These are phyloP conservation scores for Pristionchus fissidentatus DNA, from an alignment of 2,888 invertebrate species.

Conservation along the genomic window DNA sequence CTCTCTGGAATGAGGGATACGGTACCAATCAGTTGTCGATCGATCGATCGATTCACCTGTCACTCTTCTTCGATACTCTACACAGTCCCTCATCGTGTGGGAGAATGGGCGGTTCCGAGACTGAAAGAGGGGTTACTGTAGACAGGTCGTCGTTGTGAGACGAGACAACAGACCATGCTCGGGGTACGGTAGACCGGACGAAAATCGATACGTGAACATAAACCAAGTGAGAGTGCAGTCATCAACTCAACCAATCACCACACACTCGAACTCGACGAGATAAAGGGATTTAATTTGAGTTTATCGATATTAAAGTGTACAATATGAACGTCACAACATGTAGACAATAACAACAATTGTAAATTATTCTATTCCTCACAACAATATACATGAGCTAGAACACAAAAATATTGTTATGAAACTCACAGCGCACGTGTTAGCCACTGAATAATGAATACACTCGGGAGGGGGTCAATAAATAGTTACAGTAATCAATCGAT, in stretches of 20 bases:
- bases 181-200: conserved; percentile 40
- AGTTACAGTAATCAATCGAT: not conserved
- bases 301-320: not conserved
- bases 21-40: not conserved
- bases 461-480: not conserved
- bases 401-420: conserved; percentile 41
- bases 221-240: not conserved
- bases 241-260: conserved; percentile 20
- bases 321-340: conserved; percentile 17
- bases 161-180: conserved; percentile 17
- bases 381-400: not conserved
- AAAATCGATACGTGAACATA: not conserved
- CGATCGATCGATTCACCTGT: conserved; percentile 48
- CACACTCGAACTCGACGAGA: conserved; percentile 11
- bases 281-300: not conserved
- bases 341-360: not conserved
- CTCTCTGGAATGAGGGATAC: conserved; percentile 48
- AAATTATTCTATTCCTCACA: conserved; percentile 45
- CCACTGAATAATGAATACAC: conserved; percentile 36
- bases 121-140: conserved; percentile 58
- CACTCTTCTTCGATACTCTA: conserved; percentile 64
- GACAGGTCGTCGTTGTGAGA: too few relatives aligned
- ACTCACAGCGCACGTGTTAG: conserved; percentile 39
- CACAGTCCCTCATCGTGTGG: conserved; percentile 73
- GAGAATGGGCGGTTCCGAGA: conserved; percentile 74